Base-by-base conservation (phyloP, 2,888 invertebrate species). In the Molanna angustata region DNA sequence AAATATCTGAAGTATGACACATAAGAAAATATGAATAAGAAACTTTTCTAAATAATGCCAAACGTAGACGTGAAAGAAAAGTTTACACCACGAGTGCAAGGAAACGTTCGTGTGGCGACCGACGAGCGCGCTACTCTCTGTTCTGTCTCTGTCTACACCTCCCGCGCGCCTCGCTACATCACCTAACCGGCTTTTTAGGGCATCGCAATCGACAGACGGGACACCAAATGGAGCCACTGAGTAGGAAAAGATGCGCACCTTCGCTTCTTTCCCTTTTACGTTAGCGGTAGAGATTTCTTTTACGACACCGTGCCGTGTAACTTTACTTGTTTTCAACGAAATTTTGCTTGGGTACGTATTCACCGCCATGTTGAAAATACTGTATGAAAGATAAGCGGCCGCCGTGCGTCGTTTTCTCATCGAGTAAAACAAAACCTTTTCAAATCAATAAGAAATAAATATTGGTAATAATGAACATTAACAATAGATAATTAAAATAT, bases 71-170 rank as follows among this genome's bases (percentile, higher is more conserved):
- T n/a, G 37, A 47, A 48, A 47, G 52, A 53, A 53, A 53, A 53
- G 43, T 48, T 43, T 43, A 37, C 33, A 51, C 22, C 50, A 44
- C 69, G 69, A 68, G 68, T n/a, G n/a, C n/a, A 69, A 68, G 69
- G 65, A 67, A 69, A 71, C 42, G 48, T 43, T 47, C 49, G 46
- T 44, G 44, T 33, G 52, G 45, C 27, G 11, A 41, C 64, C 71
- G 71, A 71, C 73, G 61, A 44, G 57, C 56, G 56, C 35, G 51
- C 50, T 35, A 32, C 52, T 44, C 48, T 46, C 47, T 35, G 54
- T 31, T 21, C 54, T 31, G 35, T 47, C 27, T 35, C 48, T 45
- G 37, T 40, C 19, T 21, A 27, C 40, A 22, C 48, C 51, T 43
- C 44, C 17, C 49, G 20, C 49, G 35, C 46, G 9, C 44, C 4